These are phyloP conservation scores for Folsomia manolachei DNA, from an alignment of 2,888 invertebrate genomes.

Conservation along the genomic window DNA sequence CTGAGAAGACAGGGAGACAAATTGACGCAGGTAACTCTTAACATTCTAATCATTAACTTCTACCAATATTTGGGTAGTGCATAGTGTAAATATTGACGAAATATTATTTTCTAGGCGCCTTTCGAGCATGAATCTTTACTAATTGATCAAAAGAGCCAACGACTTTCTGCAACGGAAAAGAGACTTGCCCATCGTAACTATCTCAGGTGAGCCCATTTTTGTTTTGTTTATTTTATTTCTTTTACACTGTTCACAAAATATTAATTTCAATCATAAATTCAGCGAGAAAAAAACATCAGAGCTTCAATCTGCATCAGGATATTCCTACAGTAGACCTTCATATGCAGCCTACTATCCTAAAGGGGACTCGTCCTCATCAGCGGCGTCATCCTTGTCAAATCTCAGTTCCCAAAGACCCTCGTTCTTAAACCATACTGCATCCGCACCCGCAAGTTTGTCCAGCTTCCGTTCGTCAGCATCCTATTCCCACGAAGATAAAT, in stretches of 20 bases:
- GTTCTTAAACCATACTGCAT: neutral
- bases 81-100: neutral
- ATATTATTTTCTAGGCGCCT: conserved; percentile 62
- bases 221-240: too few species aligned
- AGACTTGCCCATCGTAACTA: conserved; percentile 87
- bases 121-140: conserved; percentile 94
- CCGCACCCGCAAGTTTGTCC: neutral
- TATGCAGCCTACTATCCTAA: conserved; percentile 53
- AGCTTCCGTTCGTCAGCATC: neutral
- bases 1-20: conserved; percentile 57
- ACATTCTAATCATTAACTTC: neutral
- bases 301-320: conserved; percentile 23
- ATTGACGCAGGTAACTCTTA: conserved; percentile 57
- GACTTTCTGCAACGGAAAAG: conserved; percentile 89
- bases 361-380: conserved; percentile 23
- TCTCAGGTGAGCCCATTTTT: too few species aligned
- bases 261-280: too few species aligned
- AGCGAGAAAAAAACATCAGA: conserved; percentile 72
- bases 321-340: conserved; percentile 52
- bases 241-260: too few species aligned
- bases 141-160: conserved; percentile 91
- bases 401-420: neutral
- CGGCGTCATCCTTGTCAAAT: neutral
- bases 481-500: conserved; percentile 16
- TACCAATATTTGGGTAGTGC: too few species aligned